Base-by-base conservation (phyloP, 92 coral and sea anemone genomes). In the Parazoanthus atlanticus region DNA sequence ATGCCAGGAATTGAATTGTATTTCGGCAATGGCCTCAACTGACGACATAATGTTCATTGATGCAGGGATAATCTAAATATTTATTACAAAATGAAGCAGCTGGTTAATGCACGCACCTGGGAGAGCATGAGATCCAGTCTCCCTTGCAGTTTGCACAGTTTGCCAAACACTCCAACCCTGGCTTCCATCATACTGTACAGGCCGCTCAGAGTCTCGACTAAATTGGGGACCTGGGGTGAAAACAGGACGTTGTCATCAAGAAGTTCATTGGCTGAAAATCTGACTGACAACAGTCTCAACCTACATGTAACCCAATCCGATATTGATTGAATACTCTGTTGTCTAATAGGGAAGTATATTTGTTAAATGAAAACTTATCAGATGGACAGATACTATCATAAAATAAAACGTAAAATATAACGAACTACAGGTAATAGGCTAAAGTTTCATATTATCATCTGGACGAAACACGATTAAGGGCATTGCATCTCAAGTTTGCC, bases 161-260 rank as follows among this genome's bases (percentile, higher is more conserved):
- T 94, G 70, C 96, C 90, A 76, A 86, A 97, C 34, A 92, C 94
- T 74, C 93, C 93, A n/a, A 97, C 97, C 85, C 98, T 91, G 76
- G 99, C 91, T 86, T 97, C 99, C 92, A 95, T 85, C 97, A 97
- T 92, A 69, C 94, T 92, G 69, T 97, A 97, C 32, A 97, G 92
- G 43, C 93, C 96, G 84, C 99, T 94, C 58, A 97, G 90, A 2
- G 95, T 91, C 69, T 95, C 94, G 16, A 95, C 95, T 5, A 97
- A 91, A 81, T 95, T 92, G 8, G 99, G 99, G 2, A 97, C 95
- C 99, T 97, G 74, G 17, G 79, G 85, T 19, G n/a, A 47, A 17
- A 65, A 89, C 16, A 19, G 25, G 21, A 26, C 30, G 19, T 10
- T 34, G 30, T 76, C 28, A 31, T 25, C 21, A 67, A 58, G 10